These are phyloP conservation scores for Azorinus chamasolen DNA, from an alignment of 2,888 invertebrate genomes.

Conservation along the genomic window DNA sequence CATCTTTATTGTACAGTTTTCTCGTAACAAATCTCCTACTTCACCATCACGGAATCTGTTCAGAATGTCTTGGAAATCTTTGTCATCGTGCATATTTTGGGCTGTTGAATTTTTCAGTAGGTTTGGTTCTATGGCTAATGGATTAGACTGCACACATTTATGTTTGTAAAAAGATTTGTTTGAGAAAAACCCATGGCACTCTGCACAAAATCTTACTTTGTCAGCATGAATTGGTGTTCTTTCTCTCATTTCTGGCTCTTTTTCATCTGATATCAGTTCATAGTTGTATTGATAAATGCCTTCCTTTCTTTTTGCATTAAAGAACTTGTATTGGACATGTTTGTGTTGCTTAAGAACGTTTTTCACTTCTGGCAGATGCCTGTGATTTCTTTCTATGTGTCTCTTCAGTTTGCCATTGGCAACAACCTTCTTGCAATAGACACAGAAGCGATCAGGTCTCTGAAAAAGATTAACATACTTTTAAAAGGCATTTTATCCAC, in stretches of 20 bases:
- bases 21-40: slow-evolving; percentile 25
- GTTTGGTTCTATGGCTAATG: too few species aligned
- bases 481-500: too few species aligned
- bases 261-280: slow-evolving; percentile 10
- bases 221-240: slow-evolving; percentile 25
- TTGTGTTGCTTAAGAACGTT: slow-evolving; percentile 12
- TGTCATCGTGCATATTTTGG: too few species aligned
- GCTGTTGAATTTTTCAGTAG: neutral
- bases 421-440: slow-evolving; percentile 31
- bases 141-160: slow-evolving; percentile 3
- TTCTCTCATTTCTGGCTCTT: slow-evolving; percentile 39
- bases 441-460: slow-evolving; percentile 7
- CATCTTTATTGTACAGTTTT: slow-evolving; percentile 2
- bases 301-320: slow-evolving; percentile 27
- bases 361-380: slow-evolving; percentile 17
- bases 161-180: slow-evolving; percentile 36
- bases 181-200: slow-evolving; percentile 28
- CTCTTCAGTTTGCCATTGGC: slow-evolving; percentile 32
- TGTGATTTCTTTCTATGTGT: slow-evolving; percentile 34
- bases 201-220: slow-evolving; percentile 25
- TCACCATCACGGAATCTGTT: slow-evolving; percentile 25
- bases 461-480: too few species aligned
- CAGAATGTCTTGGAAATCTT: slow-evolving; percentile 1
- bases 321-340: slow-evolving; percentile 16
- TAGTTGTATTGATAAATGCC: slow-evolving; percentile 33